phyloP scores from a whole-genome alignment of 2,113 vertebrate species.

The Otis tarda region DNA sequence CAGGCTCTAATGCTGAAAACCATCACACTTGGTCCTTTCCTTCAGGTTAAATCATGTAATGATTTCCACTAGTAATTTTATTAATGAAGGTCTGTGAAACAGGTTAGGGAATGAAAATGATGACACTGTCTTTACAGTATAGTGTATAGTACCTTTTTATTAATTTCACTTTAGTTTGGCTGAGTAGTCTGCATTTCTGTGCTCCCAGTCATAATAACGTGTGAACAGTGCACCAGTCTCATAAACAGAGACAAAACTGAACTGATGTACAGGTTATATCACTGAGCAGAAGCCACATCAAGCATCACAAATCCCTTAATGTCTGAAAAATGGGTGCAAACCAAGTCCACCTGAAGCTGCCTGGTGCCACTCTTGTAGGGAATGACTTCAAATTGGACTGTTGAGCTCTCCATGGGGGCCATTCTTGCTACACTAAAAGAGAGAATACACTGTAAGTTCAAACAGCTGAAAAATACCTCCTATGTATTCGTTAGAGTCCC shows the following conservation, averaged over 20 bases:
- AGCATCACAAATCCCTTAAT: slow-evolving; percentile 58
- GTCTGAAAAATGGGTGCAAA: slow-evolving; percentile 55
- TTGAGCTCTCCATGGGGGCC: slow-evolving; percentile 60
- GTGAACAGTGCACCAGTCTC: not conserved
- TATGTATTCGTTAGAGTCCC: not conserved
- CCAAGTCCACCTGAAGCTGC: slow-evolving; percentile 76
- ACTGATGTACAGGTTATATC: not conserved
- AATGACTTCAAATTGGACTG: slow-evolving; percentile 66
- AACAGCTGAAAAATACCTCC: not conserved
- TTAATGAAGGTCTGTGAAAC: not conserved
- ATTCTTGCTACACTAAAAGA: slow-evolving; percentile 42
- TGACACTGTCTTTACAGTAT: not conserved
- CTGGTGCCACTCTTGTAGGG: slow-evolving; percentile 71
- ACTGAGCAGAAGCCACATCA: slow-evolving; percentile 27
- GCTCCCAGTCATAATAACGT: not conserved
- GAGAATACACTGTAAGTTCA: not conserved
- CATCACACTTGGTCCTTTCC: not conserved
- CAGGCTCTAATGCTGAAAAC: not conserved
- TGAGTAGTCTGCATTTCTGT: not conserved
- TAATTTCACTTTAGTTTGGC: not conserved
- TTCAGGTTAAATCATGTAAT: not conserved
- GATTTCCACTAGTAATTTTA: not conserved
- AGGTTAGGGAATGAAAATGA: not conserved
- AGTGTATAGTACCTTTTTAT: not conserved
- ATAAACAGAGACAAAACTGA: not conserved